These are phyloP conservation scores for Nerophis ophidion DNA, from an alignment of 2,113 vertebrate genomes.

Conservation along the genomic window DNA sequence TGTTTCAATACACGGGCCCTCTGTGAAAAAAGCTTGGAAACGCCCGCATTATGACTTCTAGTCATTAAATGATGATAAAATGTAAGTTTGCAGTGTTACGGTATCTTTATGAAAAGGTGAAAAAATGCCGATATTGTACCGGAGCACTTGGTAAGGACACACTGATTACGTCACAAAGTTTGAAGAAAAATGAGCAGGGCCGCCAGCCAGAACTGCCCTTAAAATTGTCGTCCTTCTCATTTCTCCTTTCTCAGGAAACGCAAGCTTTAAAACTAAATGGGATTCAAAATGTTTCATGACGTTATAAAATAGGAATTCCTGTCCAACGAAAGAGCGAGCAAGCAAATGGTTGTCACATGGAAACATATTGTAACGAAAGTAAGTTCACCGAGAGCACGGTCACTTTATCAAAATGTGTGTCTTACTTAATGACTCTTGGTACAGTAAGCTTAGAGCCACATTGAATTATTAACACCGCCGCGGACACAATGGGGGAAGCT, in stretches of 20 bases:
- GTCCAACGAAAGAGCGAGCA: slow-evolving; percentile 43
- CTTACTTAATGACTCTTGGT: slow-evolving; percentile 38
- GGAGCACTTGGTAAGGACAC: too few relatives aligned
- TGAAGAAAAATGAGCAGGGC: slow-evolving; percentile 9
- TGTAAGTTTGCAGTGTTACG: too few relatives aligned
- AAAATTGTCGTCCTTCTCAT: slow-evolving; percentile 20
- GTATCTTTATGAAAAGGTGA: neutral
- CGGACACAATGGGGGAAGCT: slow-evolving; percentile 25
- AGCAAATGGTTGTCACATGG: slow-evolving; percentile 49
- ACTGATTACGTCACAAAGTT: neutral
- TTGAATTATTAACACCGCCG: slow-evolving; percentile 41
- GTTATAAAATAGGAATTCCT: slow-evolving; percentile 36
- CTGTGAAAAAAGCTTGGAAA: too few relatives aligned
- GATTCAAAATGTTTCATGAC: slow-evolving; percentile 31
- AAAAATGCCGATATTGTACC: neutral
- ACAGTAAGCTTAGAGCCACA: slow-evolving; percentile 14
- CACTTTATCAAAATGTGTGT: slow-evolving; percentile 56
- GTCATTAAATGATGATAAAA: too few relatives aligned
- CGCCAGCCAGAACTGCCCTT: slow-evolving; percentile 21
- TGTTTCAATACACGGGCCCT: too few relatives aligned
- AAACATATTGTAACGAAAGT: slow-evolving; percentile 22
- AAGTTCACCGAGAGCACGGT: slow-evolving; percentile 23
- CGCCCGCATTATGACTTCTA: too few relatives aligned
- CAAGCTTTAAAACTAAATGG: slow-evolving; percentile 35
- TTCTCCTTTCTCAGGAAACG: slow-evolving; percentile 46